Evolutionary conservation across 2,113 vertebrate species (phyloP).

Genomic region (Garra rufa): DNA sequence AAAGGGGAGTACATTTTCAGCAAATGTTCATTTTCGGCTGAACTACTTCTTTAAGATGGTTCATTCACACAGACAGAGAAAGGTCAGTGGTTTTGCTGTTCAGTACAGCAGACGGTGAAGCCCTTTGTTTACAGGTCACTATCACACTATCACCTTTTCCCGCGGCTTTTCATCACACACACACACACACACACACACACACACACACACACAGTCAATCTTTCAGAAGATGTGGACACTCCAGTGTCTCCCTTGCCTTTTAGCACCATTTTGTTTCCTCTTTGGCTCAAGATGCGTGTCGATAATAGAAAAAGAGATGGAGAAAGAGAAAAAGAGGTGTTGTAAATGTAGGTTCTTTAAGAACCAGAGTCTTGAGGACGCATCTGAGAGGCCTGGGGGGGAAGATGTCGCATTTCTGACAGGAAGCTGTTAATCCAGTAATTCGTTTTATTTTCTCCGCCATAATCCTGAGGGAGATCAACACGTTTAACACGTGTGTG

Average conservation of each 20-base stretch:
- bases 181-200: background rate
- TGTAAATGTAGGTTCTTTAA: background rate
- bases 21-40: background rate
- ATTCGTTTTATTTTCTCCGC: conserved; percentile 34
- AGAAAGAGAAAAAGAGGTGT: background rate
- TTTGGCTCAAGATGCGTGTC: background rate
- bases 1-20: background rate
- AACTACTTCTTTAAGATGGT: background rate
- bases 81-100: background rate
- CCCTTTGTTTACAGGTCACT: background rate
- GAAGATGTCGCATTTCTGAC: conserved; percentile 14
- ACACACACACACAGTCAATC: background rate
- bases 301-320: background rate
- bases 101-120: background rate
- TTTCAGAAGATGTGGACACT: background rate
- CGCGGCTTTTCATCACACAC: background rate
- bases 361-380: background rate
- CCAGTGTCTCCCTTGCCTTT: background rate
- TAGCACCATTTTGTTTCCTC: background rate
- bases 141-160: background rate
- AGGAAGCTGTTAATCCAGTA: conserved; percentile 46
- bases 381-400: background rate
- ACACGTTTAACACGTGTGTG: background rate
- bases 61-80: background rate
- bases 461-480: conserved; percentile 31